Percentiles rank a stretch among this genome's conserved stretches.
Evolutionary conservation across 2,888 invertebrate genomes (phyloP).

Genomic region (Lepetodrilus schrolli): DNA sequence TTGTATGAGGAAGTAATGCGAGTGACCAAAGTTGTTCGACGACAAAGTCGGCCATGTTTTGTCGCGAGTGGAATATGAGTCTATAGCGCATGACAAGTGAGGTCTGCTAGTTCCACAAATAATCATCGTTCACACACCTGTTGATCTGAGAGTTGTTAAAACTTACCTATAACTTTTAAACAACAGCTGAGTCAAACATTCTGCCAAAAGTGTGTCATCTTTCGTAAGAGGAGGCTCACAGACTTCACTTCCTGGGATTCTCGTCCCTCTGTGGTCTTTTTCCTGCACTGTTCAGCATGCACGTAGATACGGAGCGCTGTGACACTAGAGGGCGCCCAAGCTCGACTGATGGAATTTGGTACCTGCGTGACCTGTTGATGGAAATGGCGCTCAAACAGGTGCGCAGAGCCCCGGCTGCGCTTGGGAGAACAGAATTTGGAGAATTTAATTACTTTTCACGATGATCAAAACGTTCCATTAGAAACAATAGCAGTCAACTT

Average conservation of each 20-base stretch:
- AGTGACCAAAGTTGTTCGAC: slow-evolving; percentile 28
- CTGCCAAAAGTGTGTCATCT: slow-evolving; percentile 17
- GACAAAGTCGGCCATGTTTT: slow-evolving; percentile 24
- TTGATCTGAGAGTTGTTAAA: slow-evolving; percentile 7
- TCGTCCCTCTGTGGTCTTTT: slow-evolving; percentile 11
- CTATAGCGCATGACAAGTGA: slow-evolving; percentile 24
- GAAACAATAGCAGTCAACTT: background rate
- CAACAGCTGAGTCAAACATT: background rate
- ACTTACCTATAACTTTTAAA: slow-evolving; percentile 10
- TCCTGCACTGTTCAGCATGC: slow-evolving; percentile 18
- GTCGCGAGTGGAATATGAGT: slow-evolving; percentile 28
- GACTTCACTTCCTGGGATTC: slow-evolving; percentile 10
- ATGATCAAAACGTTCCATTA: background rate
- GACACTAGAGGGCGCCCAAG: slow-evolving; percentile 33
- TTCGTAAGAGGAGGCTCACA: background rate
- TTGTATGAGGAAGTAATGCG: background rate
- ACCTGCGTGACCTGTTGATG: slow-evolving; percentile 29
- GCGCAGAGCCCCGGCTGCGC: slow-evolving; percentile 8
- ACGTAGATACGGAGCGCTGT: slow-evolving; percentile 22
- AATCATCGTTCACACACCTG: slow-evolving; percentile 9
- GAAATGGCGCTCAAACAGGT: slow-evolving; percentile 22
- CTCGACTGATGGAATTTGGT: slow-evolving; percentile 34
- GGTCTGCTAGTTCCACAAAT: slow-evolving; percentile 23
- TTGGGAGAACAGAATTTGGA: background rate
- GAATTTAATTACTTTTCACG: background rate